phyloP scores from a whole-genome alignment of 2,797 vertebrate genomes.

The Schizopygopsis malacanthus region DNA sequence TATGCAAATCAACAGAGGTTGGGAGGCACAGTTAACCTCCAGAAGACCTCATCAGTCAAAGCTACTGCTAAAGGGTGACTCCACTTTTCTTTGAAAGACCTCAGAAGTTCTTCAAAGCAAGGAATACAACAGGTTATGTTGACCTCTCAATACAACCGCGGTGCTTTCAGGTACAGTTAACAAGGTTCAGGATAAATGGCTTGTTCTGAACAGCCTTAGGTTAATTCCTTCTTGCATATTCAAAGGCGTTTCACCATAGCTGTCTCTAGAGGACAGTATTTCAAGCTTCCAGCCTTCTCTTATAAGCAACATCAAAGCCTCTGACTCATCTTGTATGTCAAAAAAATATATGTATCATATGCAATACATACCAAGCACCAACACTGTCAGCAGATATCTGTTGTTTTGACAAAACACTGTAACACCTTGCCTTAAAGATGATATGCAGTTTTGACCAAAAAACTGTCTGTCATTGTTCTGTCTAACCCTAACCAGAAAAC shows the following conservation, averaged over 20 bases:
- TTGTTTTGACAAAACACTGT: constrained; percentile 22
- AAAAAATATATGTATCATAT: neutral
- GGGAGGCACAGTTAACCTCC: constrained; percentile 70
- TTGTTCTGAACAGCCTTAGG: constrained; percentile 31
- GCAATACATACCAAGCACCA: neutral
- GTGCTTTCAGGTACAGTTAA: constrained; percentile 25
- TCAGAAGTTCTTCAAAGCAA: constrained; percentile 57
- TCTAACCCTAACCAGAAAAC: neutral
- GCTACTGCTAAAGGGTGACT: constrained; percentile 64
- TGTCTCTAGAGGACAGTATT: neutral
- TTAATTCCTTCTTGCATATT: constrained; percentile 5
- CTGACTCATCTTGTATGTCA: neutral
- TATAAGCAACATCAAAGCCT: constrained; percentile 4
- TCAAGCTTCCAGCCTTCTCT: neutral
- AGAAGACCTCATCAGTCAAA: constrained; percentile 78
- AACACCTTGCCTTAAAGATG: neutral
- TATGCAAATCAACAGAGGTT: constrained; percentile 80
- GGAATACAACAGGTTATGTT: constrained; percentile 12
- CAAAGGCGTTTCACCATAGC: neutral
- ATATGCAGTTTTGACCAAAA: neutral
- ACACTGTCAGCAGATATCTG: neutral
- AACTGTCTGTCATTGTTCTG: neutral
- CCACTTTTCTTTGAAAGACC: constrained; percentile 65
- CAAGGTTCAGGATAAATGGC: neutral
- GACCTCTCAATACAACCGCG: constrained; percentile 21